Evolutionary conservation across 2,797 vertebrate genomes (phyloP), one percentile per base, ranked within the genome.

Genomic region (Halcyon smyrnensis): DNA sequence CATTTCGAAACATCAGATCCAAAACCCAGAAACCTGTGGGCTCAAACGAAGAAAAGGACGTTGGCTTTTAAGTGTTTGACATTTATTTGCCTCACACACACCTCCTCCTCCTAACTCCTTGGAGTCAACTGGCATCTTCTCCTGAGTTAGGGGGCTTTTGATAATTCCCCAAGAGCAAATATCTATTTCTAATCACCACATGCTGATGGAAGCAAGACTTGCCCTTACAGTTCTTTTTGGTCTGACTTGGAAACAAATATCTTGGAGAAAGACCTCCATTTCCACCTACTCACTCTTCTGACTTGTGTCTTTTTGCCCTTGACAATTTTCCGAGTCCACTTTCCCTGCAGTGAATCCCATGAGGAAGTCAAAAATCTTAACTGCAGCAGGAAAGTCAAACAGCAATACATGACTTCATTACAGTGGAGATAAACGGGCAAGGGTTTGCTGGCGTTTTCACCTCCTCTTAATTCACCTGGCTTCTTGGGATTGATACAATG

Each of bases 341-440:
- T 96, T 95, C 90, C 81, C 84, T 90, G 78, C 86, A 85, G 95
- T 82, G 97, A 97, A 97, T 95, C 95, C 92, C 50, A 39, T 30
- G 70, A 92, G 97, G 92, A 98, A 98, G 95, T 78, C 87, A 96
- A 97, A 97, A 97, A 93, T 87, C 97, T 96, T 96, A 96, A 97
- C 78, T 96, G 92, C 50, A 90, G 84, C 92, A 85, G 60, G 91
- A 90, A 97, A 97, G 93, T 94, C 95, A 95, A 97, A 96, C 94
- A 95, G 90, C 93, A 95, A 97, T 96, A 92, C 91, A 87, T 92
- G 82, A 97, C 97, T 97, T 97, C 96, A 95, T 95, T 90, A 89
- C 89, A 93, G 83, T 76, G 78, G 43, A 97, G 34, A 90, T 97
- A 96, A 97, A 97, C 97, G 90, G 82, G 92, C 82, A 82, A 78